These are phyloP conservation scores for Chrosomus eos DNA, from an alignment of 2,797 vertebrate species.

Conservation along the genomic window DNA sequence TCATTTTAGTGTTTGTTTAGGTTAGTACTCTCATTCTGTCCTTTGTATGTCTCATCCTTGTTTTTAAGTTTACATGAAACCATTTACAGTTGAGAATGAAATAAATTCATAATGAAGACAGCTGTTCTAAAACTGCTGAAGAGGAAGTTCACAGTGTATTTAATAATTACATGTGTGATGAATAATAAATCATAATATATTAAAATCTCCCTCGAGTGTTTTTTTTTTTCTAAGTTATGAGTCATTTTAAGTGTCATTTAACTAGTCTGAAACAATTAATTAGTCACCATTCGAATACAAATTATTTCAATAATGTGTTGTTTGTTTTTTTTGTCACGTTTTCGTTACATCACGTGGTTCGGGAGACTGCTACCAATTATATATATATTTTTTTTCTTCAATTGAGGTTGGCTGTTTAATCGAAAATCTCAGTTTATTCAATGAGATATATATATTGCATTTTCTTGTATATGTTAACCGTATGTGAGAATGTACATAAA, in stretches of 20 bases:
- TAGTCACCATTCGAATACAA: neutral
- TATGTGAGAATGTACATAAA: neutral
- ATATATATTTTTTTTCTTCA: neutral
- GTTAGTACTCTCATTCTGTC: constrained; percentile 21
- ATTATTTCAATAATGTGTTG: neutral
- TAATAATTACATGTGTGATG: constrained; percentile 80
- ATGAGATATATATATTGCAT: neutral
- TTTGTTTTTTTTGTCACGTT: neutral
- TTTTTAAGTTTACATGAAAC: constrained; percentile 79
- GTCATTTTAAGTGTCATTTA: neutral
- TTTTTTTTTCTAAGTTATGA: constrained; percentile 12
- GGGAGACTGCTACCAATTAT: too few relatives aligned
- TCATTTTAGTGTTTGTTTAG: constrained; percentile 22
- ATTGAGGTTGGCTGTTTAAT: neutral
- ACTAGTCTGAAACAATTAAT: neutral
- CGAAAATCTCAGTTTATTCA: neutral
- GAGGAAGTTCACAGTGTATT: constrained; percentile 77
- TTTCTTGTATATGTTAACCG: neutral
- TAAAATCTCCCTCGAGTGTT: constrained; percentile 60
- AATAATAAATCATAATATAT: constrained; percentile 85
- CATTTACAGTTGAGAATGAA: constrained; percentile 69
- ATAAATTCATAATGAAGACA: constrained; percentile 74
- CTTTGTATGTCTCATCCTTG: constrained; percentile 51
- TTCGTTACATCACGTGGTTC: too few relatives aligned
- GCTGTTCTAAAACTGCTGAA: constrained; percentile 75